Conservation (phyloP, 2,113 vertebrate genomes). For the Cyanistes caeruleus region DNA sequence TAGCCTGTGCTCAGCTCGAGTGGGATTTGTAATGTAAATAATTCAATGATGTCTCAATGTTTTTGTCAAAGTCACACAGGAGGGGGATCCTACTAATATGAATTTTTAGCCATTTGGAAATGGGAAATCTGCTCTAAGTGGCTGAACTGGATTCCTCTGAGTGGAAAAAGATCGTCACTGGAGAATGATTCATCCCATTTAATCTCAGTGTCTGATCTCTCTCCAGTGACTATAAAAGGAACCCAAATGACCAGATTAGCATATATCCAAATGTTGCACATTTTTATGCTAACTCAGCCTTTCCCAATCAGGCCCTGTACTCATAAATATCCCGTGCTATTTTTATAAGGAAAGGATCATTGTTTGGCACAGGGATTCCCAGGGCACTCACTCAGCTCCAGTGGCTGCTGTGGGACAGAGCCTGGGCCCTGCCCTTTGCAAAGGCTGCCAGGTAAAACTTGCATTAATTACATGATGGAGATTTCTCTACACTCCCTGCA, state of each 20-base stretch:
- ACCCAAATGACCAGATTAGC: slow-evolving; percentile 45
- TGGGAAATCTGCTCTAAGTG: neutral
- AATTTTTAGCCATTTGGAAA: neutral
- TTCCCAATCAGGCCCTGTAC: neutral
- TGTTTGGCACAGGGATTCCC: neutral
- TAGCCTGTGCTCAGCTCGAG: neutral
- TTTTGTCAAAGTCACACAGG: neutral
- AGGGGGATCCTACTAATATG: neutral
- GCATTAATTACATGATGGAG: neutral
- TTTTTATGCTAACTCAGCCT: slow-evolving; percentile 26
- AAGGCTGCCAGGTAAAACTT: neutral
- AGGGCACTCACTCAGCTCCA: neutral
- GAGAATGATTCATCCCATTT: slow-evolving; percentile 36
- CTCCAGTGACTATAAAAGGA: slow-evolving; percentile 62
- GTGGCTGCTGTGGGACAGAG: neutral
- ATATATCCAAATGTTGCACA: slow-evolving; percentile 12
- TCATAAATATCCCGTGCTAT: neutral
- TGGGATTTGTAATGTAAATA: neutral
- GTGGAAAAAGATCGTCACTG: slow-evolving; percentile 47
- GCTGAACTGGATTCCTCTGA: neutral
- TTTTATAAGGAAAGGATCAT: neutral
- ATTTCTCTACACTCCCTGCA: neutral
- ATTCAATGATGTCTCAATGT: neutral
- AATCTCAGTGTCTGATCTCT: slow-evolving; percentile 27
- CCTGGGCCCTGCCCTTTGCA: neutral